Evolutionary conservation across 2,797 vertebrate species (phyloP), one percentile per base, ranked within the genome.

Genomic region (Prunella strophiata): DNA sequence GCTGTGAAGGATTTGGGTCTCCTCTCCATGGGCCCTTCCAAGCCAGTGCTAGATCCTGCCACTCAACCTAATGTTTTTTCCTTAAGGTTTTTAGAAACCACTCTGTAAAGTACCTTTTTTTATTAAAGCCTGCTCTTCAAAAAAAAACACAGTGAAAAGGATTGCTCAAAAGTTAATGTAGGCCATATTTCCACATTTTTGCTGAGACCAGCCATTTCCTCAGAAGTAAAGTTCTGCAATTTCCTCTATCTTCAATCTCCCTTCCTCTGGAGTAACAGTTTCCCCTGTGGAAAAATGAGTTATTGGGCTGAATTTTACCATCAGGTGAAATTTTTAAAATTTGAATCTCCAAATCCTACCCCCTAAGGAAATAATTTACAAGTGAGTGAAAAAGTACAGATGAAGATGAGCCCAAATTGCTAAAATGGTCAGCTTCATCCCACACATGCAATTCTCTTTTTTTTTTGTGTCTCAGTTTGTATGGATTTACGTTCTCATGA

Each of bases 181-280:
- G 92, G 15, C 51, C 58, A 63, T 38, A 86, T 67, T 94, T 86
- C 48, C n/a, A 78, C 25, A 54, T 75, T 91, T 88, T 89, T 89
- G 17, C 50, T 74, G 51, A 90, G 70, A 78, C 32, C 19, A 91
- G 58, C 40, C 20, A 50, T 74, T 92, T 91, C 32, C 29, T 87
- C 57, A 74, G 50, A 89, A 77, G 15, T 10, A 3, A 20, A 66
- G 30, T 72, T 57, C 70, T 72, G 19, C 20, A 70, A 51, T 82
- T 92, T 93, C 79, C 42, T 88, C 42, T 68, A 8, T 54, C 15
- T 83, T 85, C 9, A 2, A 36, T 27, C 16, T 48, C 84, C 25
- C 32, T 91, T 89, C 47, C 50, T 85, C 66, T 62, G 30, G 42
- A 70, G 26, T 32, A 89, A 48, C 2, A 36, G 25, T 51, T 85